Conservation (phyloP, 2,888 invertebrate genomes). For the Thalpophila matura region DNA sequence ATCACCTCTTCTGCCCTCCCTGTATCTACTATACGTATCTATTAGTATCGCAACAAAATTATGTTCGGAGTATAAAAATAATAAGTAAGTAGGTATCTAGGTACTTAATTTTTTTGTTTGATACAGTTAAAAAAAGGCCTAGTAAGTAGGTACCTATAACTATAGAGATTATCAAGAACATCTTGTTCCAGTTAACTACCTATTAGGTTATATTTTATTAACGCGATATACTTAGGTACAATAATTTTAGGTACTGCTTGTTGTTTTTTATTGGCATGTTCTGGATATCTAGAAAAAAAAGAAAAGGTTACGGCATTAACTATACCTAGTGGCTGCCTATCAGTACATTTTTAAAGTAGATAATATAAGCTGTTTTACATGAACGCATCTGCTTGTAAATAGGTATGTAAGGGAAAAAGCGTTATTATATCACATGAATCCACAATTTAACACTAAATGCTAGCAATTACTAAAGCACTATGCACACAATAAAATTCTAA, state of each 20-base stretch:
- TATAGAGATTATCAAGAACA: too few species aligned
- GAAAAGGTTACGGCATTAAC: neutral
- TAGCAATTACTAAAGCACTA: constrained; percentile 39
- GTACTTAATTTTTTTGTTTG: constrained; percentile 24
- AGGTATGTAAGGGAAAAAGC: neutral
- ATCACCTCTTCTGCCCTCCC: constrained; percentile 82
- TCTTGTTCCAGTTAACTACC: constrained; percentile 1
- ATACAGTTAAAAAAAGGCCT: neutral
- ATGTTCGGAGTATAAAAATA: constrained; percentile 40
- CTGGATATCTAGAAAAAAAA: neutral
- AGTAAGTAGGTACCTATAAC: too few species aligned
- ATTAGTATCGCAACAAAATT: constrained; percentile 63
- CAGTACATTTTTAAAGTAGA: neutral
- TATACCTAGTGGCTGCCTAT: neutral
- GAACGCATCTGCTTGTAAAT: neutral
- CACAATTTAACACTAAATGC: constrained; percentile 38
- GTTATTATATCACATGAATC: constrained; percentile 21
- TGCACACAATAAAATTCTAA: constrained; percentile 51
- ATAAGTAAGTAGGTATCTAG: too few species aligned
- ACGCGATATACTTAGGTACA: neutral
- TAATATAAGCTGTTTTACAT: neutral
- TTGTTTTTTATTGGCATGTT: neutral
- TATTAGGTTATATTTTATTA: neutral
- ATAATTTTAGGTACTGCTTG: neutral
- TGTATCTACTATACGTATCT: constrained; percentile 64